A percentile compares a stretch with the other conserved stretches of the same genome.
Evolutionary conservation across 2,113 vertebrate species (phyloP).

Genomic region (Scatophagus argus): DNA sequence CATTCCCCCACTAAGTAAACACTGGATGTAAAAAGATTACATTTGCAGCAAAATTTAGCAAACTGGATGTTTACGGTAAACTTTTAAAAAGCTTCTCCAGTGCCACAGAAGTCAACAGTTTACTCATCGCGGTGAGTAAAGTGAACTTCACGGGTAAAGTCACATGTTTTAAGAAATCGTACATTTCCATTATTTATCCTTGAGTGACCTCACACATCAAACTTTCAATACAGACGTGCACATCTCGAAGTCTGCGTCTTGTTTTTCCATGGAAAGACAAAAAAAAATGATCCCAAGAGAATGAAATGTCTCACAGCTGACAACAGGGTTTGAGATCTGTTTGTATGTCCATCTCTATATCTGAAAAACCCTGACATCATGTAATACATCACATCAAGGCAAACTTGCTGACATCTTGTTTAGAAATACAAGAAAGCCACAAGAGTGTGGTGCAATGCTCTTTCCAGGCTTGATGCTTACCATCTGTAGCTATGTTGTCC

Average conservation of each 20-base stretch:
- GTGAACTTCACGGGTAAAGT: background rate
- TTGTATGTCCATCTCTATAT: background rate
- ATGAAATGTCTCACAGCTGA: background rate
- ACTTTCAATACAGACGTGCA: background rate
- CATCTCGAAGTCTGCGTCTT: constrained; percentile 6
- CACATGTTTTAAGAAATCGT: constrained; percentile 3
- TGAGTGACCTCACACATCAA: background rate
- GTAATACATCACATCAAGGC: background rate
- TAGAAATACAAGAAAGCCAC: background rate
- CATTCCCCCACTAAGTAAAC: too few species aligned
- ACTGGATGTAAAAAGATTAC: too few species aligned
- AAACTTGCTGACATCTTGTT: background rate
- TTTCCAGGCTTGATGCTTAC: constrained; percentile 62
- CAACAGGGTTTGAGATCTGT: background rate
- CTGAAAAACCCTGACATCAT: background rate
- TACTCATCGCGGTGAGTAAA: background rate
- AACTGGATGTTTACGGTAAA: too few species aligned
- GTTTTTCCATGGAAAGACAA: background rate
- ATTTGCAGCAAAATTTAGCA: too few species aligned
- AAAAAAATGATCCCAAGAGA: background rate
- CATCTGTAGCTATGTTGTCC: constrained; percentile 83
- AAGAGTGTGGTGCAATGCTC: background rate
- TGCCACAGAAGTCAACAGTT: background rate
- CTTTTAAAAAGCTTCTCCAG: background rate
- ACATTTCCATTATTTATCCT: background rate